Evolutionary conservation across 2,797 vertebrate genomes (phyloP).

Genomic region (Enteromius fasciolatus): DNA sequence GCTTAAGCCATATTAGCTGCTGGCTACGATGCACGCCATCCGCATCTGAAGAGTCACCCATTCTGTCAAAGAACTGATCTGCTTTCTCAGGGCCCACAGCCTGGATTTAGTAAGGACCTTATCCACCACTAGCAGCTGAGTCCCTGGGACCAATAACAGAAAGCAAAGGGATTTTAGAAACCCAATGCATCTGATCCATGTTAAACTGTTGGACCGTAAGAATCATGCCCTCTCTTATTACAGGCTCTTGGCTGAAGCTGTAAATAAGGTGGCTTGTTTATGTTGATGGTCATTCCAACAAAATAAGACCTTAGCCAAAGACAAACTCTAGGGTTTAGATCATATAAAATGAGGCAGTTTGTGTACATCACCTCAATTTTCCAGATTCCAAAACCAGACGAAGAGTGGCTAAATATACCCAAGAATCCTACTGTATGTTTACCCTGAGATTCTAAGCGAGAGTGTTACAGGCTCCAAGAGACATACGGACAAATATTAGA

Average conservation of each 20-base stretch:
- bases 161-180: conserved; percentile 51
- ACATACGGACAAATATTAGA: not conserved
- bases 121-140: conserved; percentile 65
- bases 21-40: conserved; percentile 59
- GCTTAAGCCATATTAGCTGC: conserved; percentile 39
- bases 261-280: conserved; percentile 35
- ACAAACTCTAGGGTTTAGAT: not conserved
- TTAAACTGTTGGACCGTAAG: conserved; percentile 39
- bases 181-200: conserved; percentile 36
- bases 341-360: not conserved
- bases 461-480: conserved; percentile 20
- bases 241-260: conserved; percentile 41
- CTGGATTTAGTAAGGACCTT: conserved; percentile 70
- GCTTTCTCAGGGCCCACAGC: conserved; percentile 69
- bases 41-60: conserved; percentile 63
- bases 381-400: conserved; percentile 9
- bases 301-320: not conserved
- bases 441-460: conserved; percentile 41
- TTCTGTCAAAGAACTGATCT: conserved; percentile 68
- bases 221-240: conserved; percentile 34
- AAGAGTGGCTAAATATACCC: conserved; percentile 47
- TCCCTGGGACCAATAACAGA: conserved; percentile 58
- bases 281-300: not conserved
- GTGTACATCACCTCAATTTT: conserved; percentile 39
- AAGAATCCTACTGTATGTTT: conserved; percentile 41